Evolutionary conservation across 2,888 invertebrate genomes (phyloP).

Genomic region (Leucozona laternaria): DNA sequence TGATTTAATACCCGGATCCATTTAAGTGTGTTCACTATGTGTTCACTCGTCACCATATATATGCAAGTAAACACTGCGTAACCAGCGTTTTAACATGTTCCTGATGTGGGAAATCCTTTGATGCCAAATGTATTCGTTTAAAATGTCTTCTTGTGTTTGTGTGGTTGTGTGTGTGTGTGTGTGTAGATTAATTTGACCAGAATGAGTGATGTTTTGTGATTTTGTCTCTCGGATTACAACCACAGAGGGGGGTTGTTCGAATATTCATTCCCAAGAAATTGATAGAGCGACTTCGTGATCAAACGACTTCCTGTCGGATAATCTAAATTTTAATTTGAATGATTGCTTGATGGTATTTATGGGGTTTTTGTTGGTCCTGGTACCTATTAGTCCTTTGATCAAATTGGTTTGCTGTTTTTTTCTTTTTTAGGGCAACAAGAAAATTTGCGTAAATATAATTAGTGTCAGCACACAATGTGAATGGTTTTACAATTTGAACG

Average conservation of each 20-base stretch:
- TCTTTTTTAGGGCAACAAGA: constrained; percentile 48
- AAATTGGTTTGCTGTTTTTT: constrained; percentile 26
- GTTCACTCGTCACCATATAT: no score
- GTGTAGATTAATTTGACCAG: constrained; percentile 66
- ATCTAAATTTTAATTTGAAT: constrained; percentile 84
- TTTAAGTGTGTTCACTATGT: background rate
- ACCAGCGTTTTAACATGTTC: constrained; percentile 30
- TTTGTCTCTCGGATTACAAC: constrained; percentile 46
- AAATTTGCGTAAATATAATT: constrained; percentile 68
- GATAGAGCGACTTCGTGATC: constrained; percentile 81
- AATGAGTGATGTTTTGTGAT: constrained; percentile 69
- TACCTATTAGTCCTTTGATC: constrained; percentile 29
- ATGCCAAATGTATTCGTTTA: constrained; percentile 43
- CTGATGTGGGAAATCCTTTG: constrained; percentile 61
- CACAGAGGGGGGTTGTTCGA: constrained; percentile 6
- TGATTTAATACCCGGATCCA: constrained; percentile 34
- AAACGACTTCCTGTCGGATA: constrained; percentile 83
- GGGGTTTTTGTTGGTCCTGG: constrained; percentile 10
- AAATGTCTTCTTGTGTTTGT: constrained; percentile 47
- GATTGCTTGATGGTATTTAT: constrained; percentile 78
- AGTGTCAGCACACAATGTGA: constrained; percentile 27
- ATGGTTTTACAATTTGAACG: background rate
- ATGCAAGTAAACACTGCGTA: constrained; percentile 2
- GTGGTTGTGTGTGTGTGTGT: constrained; percentile 31
- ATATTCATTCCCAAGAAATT: constrained; percentile 43